phyloP scores from a whole-genome alignment of 2,888 invertebrate species.

The Drosophila paramelanica region DNA sequence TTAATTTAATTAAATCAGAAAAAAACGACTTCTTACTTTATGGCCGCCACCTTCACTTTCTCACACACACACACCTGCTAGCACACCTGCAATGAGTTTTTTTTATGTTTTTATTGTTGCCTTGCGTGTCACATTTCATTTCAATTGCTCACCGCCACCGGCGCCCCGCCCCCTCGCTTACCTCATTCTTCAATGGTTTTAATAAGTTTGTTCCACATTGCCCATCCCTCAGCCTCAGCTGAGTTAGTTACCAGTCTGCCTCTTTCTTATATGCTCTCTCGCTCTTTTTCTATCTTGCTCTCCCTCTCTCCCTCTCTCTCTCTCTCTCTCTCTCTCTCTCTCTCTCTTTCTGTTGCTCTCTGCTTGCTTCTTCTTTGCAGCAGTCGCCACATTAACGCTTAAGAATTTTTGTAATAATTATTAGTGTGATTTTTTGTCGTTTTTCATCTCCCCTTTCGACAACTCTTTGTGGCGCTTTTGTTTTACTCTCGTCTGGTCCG shows the following conservation, averaged over 20 bases:
- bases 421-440: conserved; percentile 47
- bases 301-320: neutral
- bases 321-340: neutral
- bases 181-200: conserved; percentile 52
- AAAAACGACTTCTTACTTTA: conserved; percentile 15
- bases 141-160: conserved; percentile 45
- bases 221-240: conserved; percentile 25
- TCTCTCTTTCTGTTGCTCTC: too few species aligned
- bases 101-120: conserved; percentile 40
- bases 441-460: conserved; percentile 36
- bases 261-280: neutral
- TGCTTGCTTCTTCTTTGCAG: conserved; percentile 9
- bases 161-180: neutral
- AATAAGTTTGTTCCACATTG: conserved; percentile 62
- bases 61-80: conserved; percentile 38
- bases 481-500: conserved; percentile 1
- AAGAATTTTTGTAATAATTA: conserved; percentile 46
- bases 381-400: conserved; percentile 49
- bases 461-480: conserved; percentile 44
- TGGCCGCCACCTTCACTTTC: conserved; percentile 53
- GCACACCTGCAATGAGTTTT: conserved; percentile 29
- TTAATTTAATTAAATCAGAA: conserved; percentile 64
- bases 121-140: conserved; percentile 62
- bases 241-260: conserved; percentile 12
- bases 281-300: neutral